Evolutionary conservation across 1,140 invertebrate genomes (phyloP).

Genomic region (Subanguina moxae): DNA sequence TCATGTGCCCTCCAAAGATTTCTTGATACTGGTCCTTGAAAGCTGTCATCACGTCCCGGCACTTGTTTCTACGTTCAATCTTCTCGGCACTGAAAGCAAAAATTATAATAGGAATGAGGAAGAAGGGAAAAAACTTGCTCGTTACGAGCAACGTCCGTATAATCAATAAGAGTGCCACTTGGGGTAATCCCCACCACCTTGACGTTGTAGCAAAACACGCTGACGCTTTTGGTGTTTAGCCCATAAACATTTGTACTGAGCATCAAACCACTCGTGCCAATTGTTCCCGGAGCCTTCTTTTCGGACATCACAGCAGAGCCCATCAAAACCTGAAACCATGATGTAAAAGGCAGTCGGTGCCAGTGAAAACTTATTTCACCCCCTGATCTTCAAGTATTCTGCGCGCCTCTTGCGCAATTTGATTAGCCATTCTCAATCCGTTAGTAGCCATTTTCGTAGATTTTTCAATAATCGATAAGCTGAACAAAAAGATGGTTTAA

Average conservation of each 20-base stretch:
- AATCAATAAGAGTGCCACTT: background rate
- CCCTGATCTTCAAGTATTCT: too few species aligned
- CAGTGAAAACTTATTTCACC: too few species aligned
- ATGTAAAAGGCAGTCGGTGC: too few species aligned
- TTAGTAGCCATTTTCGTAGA: too few species aligned
- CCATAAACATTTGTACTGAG: background rate
- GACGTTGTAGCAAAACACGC: background rate
- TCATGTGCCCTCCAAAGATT: background rate
- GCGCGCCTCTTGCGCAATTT: too few species aligned
- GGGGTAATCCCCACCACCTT: background rate
- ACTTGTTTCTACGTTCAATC: conserved; percentile 8
- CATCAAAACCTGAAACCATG: background rate
- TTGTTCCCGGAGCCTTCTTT: background rate
- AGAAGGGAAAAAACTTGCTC: background rate
- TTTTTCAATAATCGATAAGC: too few species aligned
- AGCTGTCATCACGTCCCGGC: conserved; percentile 16
- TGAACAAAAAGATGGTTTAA: too few species aligned
- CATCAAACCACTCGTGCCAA: background rate
- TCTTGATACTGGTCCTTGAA: background rate
- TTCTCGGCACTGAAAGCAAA: conserved; percentile 11
- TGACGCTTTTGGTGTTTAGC: background rate
- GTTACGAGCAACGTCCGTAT: background rate
- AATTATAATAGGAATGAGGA: background rate
- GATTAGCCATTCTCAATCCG: too few species aligned
- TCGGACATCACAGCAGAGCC: background rate